Percentiles rank a stretch among this genome's conserved stretches.
Conservation (phyloP, 2,888 invertebrate species). For the Lepidochitona cinerea region DNA sequence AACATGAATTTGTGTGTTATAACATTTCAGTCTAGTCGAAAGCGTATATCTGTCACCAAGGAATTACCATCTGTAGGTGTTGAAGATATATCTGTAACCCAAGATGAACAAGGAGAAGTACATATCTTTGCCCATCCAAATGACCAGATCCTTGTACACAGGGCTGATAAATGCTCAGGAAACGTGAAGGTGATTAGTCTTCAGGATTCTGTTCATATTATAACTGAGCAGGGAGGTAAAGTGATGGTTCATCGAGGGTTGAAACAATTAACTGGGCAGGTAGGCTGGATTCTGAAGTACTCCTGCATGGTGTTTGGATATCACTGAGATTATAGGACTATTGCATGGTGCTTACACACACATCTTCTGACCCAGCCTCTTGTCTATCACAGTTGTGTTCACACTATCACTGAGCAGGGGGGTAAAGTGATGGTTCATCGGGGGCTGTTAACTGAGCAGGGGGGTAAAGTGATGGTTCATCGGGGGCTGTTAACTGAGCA, state of each 20-base stretch:
- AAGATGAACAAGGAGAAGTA: conserved; percentile 52
- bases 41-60: conserved; percentile 31
- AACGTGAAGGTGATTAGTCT: not conserved
- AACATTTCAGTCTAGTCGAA: not conserved
- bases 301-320: too few relatives aligned
- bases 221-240: not conserved
- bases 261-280: not conserved
- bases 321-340: too few relatives aligned
- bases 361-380: too few relatives aligned
- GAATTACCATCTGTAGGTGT: conserved; percentile 57
- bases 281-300: not conserved
- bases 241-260: not conserved
- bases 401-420: not conserved
- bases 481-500: not conserved
- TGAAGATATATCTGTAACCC: conserved; percentile 45
- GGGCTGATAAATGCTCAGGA: conserved; percentile 36
- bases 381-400: not conserved
- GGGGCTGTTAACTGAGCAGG: not conserved
- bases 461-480: not conserved
- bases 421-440: not conserved
- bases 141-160: conserved; percentile 49
- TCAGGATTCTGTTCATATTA: not conserved
- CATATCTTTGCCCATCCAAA: conserved; percentile 65
- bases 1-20: not conserved
- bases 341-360: too few relatives aligned